Conservation (phyloP, 2,113 vertebrate genomes). For the Thunnus thynnus region DNA sequence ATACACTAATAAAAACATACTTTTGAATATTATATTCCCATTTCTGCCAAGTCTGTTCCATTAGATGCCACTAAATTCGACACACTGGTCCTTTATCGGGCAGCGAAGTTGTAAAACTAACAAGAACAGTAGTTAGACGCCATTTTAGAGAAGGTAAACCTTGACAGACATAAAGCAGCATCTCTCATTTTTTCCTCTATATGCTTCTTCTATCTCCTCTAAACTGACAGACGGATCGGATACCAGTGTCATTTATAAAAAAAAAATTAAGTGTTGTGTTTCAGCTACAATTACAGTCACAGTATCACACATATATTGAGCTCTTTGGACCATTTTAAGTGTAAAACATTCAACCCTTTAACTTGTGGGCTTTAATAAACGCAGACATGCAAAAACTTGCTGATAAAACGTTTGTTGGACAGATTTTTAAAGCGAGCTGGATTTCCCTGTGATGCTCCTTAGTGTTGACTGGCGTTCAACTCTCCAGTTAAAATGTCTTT, state of each 20-base stretch:
- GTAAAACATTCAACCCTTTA: conserved; percentile 21
- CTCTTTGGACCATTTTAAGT: conserved; percentile 37
- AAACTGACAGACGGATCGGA: no score
- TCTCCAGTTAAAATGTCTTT: background rate
- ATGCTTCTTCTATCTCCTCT: background rate
- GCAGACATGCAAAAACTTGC: background rate
- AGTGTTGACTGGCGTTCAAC: background rate
- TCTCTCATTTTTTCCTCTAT: background rate
- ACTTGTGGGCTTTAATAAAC: background rate
- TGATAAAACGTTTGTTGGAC: background rate
- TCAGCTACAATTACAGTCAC: conserved; percentile 35
- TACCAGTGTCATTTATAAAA: conserved; percentile 8
- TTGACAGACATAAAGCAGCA: background rate
- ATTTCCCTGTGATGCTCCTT: background rate
- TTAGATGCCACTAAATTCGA: no score
- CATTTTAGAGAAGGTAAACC: background rate
- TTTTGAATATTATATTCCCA: no score
- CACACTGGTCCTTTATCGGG: background rate
- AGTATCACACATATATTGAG: conserved; percentile 27
- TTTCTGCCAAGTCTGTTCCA: no score
- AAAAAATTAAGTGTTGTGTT: conserved; percentile 8
- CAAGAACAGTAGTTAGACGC: background rate
- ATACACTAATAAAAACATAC: no score
- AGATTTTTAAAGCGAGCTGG: background rate
- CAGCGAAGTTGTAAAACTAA: conserved; percentile 7